A percentile compares a stretch with the other conserved stretches of the same genome.
Evolutionary conservation across 2,888 invertebrate species (phyloP).

Genomic region (Aproaerema taeniolella): DNA sequence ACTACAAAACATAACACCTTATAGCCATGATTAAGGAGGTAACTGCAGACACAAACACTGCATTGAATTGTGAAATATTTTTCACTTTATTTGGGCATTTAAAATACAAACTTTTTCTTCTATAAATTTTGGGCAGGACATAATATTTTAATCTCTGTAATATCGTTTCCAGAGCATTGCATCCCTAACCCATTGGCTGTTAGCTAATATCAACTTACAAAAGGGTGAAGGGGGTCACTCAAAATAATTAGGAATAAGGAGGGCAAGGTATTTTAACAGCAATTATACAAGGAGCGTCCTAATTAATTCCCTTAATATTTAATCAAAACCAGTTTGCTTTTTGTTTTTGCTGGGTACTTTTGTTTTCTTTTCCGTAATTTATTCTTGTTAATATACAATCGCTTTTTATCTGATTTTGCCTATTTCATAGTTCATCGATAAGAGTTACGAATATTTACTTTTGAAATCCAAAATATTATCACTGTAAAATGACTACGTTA

Average conservation of each 20-base stretch:
- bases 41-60: neutral
- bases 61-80: neutral
- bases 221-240: slow-evolving; percentile 4
- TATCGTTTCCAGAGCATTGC: neutral
- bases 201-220: neutral
- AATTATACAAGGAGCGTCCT: neutral
- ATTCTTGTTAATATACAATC: neutral
- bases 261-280: slow-evolving; percentile 1
- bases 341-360: neutral
- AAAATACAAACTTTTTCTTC: too few species aligned
- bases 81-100: too few species aligned
- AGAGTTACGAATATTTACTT: too few species aligned
- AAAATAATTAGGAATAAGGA: slow-evolving; percentile 5
- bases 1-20: too few species aligned
- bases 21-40: neutral
- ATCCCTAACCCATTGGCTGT: neutral
- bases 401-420: neutral
- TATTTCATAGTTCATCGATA: neutral
- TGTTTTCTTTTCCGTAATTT: neutral
- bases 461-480: too few species aligned
- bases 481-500: too few species aligned
- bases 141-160: neutral
- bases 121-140: too few species aligned
- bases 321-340: too few species aligned
- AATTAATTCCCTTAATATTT: neutral